Percentiles rank a stretch among this genome's conserved stretches.
These are phyloP conservation scores for Anguilla rostrata DNA, from an alignment of 2,113 vertebrate species.

Conservation along the genomic window DNA sequence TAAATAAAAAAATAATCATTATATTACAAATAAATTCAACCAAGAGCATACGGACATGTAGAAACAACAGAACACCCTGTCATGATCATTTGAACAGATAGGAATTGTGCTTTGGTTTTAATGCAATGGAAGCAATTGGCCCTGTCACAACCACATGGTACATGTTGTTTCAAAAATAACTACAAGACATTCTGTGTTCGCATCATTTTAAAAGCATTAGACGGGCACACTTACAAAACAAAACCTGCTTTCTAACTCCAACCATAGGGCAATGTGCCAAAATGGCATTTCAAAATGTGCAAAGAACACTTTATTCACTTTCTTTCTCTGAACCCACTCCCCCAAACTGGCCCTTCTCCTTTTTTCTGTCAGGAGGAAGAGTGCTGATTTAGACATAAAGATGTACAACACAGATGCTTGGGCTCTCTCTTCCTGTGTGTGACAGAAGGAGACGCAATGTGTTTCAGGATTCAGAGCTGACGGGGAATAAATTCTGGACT, in stretches of 20 bases:
- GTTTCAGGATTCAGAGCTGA: slow-evolving; percentile 67
- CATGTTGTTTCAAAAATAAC: not conserved
- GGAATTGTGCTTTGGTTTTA: slow-evolving; percentile 8
- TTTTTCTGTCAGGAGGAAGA: slow-evolving; percentile 42
- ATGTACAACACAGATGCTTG: slow-evolving; percentile 69
- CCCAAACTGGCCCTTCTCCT: slow-evolving; percentile 4
- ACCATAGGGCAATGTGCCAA: slow-evolving; percentile 7
- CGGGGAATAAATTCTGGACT: slow-evolving; percentile 68
- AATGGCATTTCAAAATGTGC: slow-evolving; percentile 21
- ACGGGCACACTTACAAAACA: slow-evolving; percentile 21
- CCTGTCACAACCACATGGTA: slow-evolving; percentile 31
- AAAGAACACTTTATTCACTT: not conserved
- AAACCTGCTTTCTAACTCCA: not conserved
- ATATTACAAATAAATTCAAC: not conserved
- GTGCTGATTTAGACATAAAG: slow-evolving; percentile 73
- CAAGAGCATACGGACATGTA: not conserved
- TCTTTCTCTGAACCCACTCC: not conserved
- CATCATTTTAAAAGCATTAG: slow-evolving; percentile 11
- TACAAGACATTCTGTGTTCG: slow-evolving; percentile 7
- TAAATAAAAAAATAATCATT: not conserved
- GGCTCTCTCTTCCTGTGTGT: slow-evolving; percentile 64
- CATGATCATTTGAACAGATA: slow-evolving; percentile 3
- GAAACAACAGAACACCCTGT: slow-evolving; percentile 16
- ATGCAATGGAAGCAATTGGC: slow-evolving; percentile 21
- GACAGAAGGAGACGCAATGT: slow-evolving; percentile 73